Base-by-base conservation (phyloP, 2,797 vertebrate genomes). In the Microctenopoma lineatum region DNA sequence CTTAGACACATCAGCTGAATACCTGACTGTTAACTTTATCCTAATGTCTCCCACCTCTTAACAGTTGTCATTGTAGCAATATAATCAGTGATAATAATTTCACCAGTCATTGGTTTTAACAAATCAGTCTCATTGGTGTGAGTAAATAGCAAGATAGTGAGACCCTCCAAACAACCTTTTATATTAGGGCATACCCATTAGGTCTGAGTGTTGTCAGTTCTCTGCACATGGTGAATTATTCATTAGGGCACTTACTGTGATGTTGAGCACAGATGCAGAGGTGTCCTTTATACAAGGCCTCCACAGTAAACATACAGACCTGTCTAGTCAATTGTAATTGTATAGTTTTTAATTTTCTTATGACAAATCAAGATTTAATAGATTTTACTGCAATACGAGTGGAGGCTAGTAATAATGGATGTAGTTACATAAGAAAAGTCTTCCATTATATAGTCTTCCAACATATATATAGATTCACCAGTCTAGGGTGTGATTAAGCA, bases 171-270 rank as follows among this genome's bases (percentile, higher is more conserved):
- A 16, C 5, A 11, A 21, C 18, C 29, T 44, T 72, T 32, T 50
- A 32, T 21, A 41, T 41, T 41, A 48, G 29, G 13, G 77, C 36
- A n/a, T 52, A 78, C 53, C 62, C 56, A 45, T 42, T 60, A 48
- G 26, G 14, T 66, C 48, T 41, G 11, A 44, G 64, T 16, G 21
- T 48, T 58, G 57, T 86, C 58, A 25, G 21, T 55, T 77, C 64
- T 46, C 5, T 56, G 63, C 45, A 61, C 26, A 21, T 18, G 44
- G 51, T 90, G 36, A 89, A 90, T 89, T 72, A 90, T 87, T 83
- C 38, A 90, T 59, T 5, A 32, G 55, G 45, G 26, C 70, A 77
- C 78, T 80, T 68, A 39, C 62, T 69, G 73, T 65, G 47, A 42
- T 70, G 79, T 85, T 84, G 74, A 80, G 38, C 68, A 79, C 71